Base-by-base conservation (phyloP, 2,888 invertebrate species). In the Myopa tessellatipennis region DNA sequence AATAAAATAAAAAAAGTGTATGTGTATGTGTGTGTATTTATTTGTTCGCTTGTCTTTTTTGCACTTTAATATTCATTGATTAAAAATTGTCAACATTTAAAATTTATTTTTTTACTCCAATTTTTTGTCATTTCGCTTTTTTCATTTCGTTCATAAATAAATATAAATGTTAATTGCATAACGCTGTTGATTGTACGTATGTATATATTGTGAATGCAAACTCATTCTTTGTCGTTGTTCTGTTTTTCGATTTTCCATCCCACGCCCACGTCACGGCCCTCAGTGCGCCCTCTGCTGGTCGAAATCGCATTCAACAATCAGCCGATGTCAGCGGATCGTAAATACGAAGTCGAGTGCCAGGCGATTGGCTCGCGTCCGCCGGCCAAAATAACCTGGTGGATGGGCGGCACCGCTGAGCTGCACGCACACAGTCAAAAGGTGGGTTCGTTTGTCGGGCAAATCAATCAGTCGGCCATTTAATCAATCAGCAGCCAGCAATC, bases 331-430 rank as follows among this genome's bases (percentile, higher is more conserved):
- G 95, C 96, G 0, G 95, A 94, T 80, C 92, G 95, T 84, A 93
- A 93, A 85, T 95, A 96, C 81, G 94, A 95, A 85, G 91, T 97
- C 82, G 94, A 93, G 58, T 97, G 97, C 87, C 93, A 94, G 87
- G 93, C 95, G 0, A 92, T 93, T 70, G 97, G 97, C 0, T 96
- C 97, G 4, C 90, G 95, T 80, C 96, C 97, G 0, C 94, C 96
- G 0, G 96, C 96, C 0, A 92, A 93, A 85, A 93, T 97, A 80
- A 93, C 94, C 0, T 97, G 97, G 97, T 95, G 93, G 92, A 92
- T 96, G 90, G 95, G 95, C 84, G 93, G 92, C 69, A 45, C 45
- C 10, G 91, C 92, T 80, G 92, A 92, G 82, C 89, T 96, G 81
- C 90, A 90, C 72, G 89, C 87, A 1, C 89, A 88, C 70, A 88